Conservation (phyloP, 1,140 invertebrate genomes). For the Eurosta solidaginis region DNA sequence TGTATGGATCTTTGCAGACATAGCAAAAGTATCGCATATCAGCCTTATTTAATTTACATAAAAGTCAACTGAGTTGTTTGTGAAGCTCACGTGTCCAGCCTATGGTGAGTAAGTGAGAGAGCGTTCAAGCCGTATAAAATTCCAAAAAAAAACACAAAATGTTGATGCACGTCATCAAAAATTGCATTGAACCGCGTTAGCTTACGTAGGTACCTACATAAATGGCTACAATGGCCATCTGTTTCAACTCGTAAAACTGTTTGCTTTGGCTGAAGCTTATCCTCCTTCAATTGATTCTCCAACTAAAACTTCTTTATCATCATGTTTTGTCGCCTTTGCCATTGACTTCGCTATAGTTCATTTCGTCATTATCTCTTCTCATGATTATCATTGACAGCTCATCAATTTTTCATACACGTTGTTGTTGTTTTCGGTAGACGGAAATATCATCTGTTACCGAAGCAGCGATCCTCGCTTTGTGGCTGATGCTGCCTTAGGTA, state of each 20-base stretch:
- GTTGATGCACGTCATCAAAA: no score
- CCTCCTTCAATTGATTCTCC: no score
- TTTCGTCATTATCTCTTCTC: not conserved
- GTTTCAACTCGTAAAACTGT: no score
- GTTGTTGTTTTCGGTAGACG: not conserved
- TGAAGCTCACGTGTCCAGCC: not conserved
- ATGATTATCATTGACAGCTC: constrained; percentile 17
- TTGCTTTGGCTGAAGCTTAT: no score
- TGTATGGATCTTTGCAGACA: not conserved
- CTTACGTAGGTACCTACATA: no score
- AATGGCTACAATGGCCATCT: no score
- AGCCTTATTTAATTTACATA: constrained; percentile 8
- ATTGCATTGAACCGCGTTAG: no score
- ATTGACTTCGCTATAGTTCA: no score
- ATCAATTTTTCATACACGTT: constrained; percentile 20
- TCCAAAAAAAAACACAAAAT: not conserved
- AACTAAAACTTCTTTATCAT: not conserved
- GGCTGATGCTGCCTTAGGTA: not conserved
- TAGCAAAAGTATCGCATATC: not conserved
- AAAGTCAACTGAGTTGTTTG: constrained; percentile 14
- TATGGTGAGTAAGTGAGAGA: not conserved
- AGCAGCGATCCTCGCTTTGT: not conserved
- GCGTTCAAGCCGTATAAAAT: not conserved
- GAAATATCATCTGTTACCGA: not conserved
- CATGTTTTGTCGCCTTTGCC: no score